phyloP scores from a whole-genome alignment of 2,888 invertebrate genomes.

The Tinea semifulvella region DNA sequence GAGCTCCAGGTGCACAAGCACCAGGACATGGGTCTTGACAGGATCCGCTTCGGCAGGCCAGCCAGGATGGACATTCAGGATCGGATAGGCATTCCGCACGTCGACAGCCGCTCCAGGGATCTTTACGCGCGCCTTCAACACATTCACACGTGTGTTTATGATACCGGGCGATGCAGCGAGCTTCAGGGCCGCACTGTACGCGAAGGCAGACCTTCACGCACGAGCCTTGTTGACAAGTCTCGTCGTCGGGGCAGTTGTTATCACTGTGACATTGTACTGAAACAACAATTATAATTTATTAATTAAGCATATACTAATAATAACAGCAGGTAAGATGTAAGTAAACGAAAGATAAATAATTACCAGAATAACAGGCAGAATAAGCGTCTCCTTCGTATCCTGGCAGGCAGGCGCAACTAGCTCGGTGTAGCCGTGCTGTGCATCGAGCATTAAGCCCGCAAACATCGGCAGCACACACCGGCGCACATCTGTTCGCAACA shows the following conservation, averaged over 20 bases:
- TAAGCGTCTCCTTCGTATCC: conserved; percentile 87
- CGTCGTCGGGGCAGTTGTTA: conserved; percentile 82
- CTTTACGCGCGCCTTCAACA: conserved; percentile 76
- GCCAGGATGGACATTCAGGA: conserved; percentile 79
- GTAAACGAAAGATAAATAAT: conserved; percentile 14
- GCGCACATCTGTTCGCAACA: conserved; percentile 75
- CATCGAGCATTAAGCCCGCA: conserved; percentile 85
- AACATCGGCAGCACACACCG: conserved; percentile 76
- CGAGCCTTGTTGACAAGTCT: conserved; percentile 83
- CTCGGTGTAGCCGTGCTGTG: conserved; percentile 79
- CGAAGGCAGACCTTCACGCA: conserved; percentile 83
- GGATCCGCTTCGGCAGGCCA: conserved; percentile 79
- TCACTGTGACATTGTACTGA: conserved; percentile 86
- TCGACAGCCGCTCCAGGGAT: conserved; percentile 80
- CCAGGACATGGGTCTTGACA: conserved; percentile 89
- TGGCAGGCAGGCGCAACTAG: conserved; percentile 82
- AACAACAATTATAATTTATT: conserved; percentile 24
- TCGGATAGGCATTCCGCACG: conserved; percentile 80
- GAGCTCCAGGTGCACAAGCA: conserved; percentile 79
- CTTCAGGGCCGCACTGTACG: conserved; percentile 82
- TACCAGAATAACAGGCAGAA: conserved; percentile 78
- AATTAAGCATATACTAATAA: too few relatives aligned
- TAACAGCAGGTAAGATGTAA: too few relatives aligned
- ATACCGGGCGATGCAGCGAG: conserved; percentile 80
- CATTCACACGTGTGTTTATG: conserved; percentile 85